Conservation (phyloP, 30 jellyfish, hydroid and myxozoan genomes). For the Chrysaora quinquecirrha region DNA sequence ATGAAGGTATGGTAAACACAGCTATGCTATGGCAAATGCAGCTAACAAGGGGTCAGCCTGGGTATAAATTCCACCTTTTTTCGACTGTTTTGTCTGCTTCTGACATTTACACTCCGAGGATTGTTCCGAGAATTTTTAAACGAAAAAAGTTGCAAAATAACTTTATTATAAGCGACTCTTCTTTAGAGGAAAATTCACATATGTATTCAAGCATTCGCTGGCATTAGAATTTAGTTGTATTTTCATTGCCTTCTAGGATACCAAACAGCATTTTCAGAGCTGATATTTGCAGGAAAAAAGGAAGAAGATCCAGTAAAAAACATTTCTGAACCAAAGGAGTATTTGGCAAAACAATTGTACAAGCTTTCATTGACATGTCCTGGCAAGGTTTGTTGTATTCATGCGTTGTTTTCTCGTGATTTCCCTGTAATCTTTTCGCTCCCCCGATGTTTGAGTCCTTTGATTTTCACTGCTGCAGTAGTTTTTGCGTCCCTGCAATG, state of each 20-base stretch:
- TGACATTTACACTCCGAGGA: too few species aligned
- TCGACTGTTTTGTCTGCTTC: too few species aligned
- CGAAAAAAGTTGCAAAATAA: too few species aligned
- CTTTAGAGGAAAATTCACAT: too few species aligned
- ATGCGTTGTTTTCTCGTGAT: not conserved
- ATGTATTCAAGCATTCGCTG: too few species aligned
- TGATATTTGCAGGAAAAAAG: constrained; percentile 95
- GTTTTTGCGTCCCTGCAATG: not conserved
- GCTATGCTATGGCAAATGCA: too few species aligned
- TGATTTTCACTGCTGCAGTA: not conserved
- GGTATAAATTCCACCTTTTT: too few species aligned
- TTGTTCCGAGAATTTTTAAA: too few species aligned
- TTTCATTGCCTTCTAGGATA: constrained; percentile 69
- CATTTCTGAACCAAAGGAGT: constrained; percentile 72
- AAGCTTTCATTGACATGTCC: constrained; percentile 85
- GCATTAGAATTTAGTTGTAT: too few species aligned
- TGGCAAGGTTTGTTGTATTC: constrained; percentile 77
- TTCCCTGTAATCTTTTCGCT: not conserved
- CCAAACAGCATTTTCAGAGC: constrained; percentile 94
- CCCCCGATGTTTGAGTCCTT: not conserved
- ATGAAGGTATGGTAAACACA: too few species aligned
- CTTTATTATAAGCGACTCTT: too few species aligned
- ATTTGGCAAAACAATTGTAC: constrained; percentile 85
- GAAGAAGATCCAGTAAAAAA: constrained; percentile 85
- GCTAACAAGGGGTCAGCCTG: too few species aligned